These are phyloP conservation scores for Bombus sibiricus DNA, from an alignment of 1,140 invertebrate species.

Conservation along the genomic window DNA sequence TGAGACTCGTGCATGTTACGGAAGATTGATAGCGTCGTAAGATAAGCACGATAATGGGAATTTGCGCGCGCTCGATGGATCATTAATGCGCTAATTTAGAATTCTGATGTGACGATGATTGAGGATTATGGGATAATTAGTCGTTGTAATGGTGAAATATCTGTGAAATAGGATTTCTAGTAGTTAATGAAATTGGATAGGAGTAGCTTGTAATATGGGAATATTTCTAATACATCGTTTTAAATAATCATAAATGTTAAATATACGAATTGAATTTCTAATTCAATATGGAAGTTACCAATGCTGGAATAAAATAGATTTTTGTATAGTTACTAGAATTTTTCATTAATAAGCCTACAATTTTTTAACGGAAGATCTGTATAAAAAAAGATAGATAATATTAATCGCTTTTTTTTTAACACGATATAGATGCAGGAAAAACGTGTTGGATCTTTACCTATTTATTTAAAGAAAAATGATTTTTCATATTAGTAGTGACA, in stretches of 20 bases:
- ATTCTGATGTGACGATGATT: not conserved
- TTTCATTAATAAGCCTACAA: not conserved
- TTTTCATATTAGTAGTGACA: too few species aligned
- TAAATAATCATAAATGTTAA: too few species aligned
- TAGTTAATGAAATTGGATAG: not conserved
- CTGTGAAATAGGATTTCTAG: too few species aligned
- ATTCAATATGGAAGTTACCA: too few species aligned
- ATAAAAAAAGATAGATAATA: not conserved
- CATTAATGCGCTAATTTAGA: constrained; percentile 1
- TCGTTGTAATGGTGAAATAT: not conserved
- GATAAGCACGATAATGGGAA: not conserved
- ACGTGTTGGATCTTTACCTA: too few species aligned
- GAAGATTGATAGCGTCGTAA: not conserved
- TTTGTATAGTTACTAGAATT: not conserved
- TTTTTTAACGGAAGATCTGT: not conserved
- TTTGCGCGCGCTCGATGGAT: not conserved
- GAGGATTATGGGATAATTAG: not conserved
- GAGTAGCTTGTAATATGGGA: not conserved
- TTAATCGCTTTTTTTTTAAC: too few species aligned
- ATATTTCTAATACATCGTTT: not conserved
- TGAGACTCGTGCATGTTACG: not conserved
- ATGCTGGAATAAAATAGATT: not conserved
- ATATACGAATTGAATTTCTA: not conserved
- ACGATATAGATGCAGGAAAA: too few species aligned
- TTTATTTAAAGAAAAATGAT: too few species aligned